Conservation (phyloP, 2,797 vertebrate genomes). For the Esox masquinongy region DNA sequence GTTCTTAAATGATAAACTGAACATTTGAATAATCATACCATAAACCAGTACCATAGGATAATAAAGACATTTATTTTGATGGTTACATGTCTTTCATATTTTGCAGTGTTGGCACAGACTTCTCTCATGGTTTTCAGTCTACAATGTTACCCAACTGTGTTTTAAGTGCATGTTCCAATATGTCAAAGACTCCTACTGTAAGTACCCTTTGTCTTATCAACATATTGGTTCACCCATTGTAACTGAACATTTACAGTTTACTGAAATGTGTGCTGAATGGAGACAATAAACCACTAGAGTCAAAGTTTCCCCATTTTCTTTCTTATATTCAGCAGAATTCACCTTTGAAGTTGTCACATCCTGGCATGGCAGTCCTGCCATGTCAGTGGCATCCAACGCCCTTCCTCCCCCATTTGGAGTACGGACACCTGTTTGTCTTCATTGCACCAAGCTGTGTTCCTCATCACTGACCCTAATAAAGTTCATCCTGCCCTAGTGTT, state of each 20-base stretch:
- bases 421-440: too few species aligned
- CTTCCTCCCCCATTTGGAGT: too few species aligned
- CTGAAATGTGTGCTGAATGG: background rate
- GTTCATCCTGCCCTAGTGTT: too few species aligned
- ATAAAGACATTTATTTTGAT: slow-evolving; percentile 42
- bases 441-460: too few species aligned
- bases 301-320: slow-evolving; percentile 19
- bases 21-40: background rate
- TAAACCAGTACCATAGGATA: slow-evolving; percentile 1
- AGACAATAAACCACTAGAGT: background rate
- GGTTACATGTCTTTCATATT: background rate
- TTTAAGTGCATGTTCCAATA: background rate
- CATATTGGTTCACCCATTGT: background rate
- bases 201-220: background rate
- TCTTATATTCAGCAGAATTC: background rate
- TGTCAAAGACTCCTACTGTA: background rate
- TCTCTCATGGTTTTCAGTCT: background rate
- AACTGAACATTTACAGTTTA: background rate
- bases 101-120: background rate
- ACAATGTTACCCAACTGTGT: background rate
- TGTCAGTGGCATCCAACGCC: too few species aligned
- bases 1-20: background rate
- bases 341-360: background rate
- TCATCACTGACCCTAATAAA: too few species aligned
- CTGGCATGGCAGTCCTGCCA: too few species aligned